Percentiles rank a stretch among this genome's conserved stretches.
phyloP scores from a whole-genome alignment of 2,888 invertebrate species.

The Atrina japonica region DNA sequence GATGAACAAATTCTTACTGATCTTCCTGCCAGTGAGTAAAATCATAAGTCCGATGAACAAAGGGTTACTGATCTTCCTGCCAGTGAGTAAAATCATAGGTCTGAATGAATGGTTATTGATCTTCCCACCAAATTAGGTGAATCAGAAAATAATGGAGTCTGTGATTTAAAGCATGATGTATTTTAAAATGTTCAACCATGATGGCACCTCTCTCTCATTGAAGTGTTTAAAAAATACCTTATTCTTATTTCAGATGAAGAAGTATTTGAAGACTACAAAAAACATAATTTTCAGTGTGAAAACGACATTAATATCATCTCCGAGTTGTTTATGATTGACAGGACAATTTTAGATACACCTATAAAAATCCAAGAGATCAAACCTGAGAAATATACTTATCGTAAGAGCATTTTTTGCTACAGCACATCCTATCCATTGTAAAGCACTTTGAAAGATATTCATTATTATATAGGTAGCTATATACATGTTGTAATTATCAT shows the following conservation, averaged over 20 bases:
- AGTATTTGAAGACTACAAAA: constrained; percentile 35
- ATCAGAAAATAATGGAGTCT: too few relatives aligned
- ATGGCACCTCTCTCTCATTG: neutral
- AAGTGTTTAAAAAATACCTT: neutral
- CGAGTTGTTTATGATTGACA: constrained; percentile 57
- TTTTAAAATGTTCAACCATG: too few relatives aligned
- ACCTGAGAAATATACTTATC: constrained; percentile 1
- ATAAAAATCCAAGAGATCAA: constrained; percentile 23
- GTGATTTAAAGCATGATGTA: too few relatives aligned
- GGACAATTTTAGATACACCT: constrained; percentile 33
- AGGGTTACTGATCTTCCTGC: neutral
- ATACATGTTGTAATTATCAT: too few relatives aligned
- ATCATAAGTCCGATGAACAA: too few relatives aligned
- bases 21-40: too few relatives aligned
- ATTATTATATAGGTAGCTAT: too few relatives aligned
- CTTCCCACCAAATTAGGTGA: neutral
- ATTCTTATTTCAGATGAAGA: constrained; percentile 12
- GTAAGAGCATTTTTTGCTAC: constrained; percentile 21
- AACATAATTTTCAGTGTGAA: constrained; percentile 47
- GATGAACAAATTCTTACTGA: too few relatives aligned
- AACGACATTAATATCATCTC: constrained; percentile 46
- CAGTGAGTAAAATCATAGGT: neutral
- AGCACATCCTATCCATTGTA: neutral
- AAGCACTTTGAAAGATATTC: too few relatives aligned
- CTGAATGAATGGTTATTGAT: neutral